phyloP scores from a whole-genome alignment of 2,888 invertebrate species.

The Trissonchulus sp. region DNA sequence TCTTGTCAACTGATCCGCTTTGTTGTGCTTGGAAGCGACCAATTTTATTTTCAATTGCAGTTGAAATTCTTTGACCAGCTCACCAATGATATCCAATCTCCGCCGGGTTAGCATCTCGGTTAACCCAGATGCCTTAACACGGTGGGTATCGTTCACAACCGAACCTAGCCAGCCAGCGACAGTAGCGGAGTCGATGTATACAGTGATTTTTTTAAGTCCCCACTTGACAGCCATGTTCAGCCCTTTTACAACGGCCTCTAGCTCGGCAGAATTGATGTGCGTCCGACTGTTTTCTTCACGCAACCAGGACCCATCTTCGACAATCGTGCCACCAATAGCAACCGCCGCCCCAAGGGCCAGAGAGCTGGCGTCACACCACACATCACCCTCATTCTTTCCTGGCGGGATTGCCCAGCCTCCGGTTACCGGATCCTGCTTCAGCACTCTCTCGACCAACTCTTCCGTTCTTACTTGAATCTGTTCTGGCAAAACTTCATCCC shows the following conservation, averaged over 20 bases:
- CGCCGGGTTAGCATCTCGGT: neutral
- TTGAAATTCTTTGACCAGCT: conserved; percentile 1
- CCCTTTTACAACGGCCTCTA: conserved; percentile 21
- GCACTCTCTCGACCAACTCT: neutral
- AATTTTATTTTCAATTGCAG: neutral
- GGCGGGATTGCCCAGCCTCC: neutral
- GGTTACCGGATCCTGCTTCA: conserved; percentile 19
- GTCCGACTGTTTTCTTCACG: neutral
- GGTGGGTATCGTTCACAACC: neutral
- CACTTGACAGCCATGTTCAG: conserved; percentile 22
- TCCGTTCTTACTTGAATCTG: neutral
- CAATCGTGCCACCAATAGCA: conserved; percentile 13
- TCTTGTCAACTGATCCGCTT: conserved; percentile 15
- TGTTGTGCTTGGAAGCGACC: conserved; percentile 6
- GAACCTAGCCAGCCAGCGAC: conserved; percentile 19
- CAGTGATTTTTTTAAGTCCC: neutral
- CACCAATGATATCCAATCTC: conserved; percentile 11
- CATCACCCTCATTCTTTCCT: neutral
- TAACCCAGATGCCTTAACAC: neutral
- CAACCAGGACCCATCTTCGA: conserved; percentile 20
- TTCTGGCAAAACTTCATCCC: conserved; percentile 18
- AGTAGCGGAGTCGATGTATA: conserved; percentile 8
- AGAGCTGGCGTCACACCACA: conserved; percentile 23
- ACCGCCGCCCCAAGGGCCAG: conserved; percentile 3
- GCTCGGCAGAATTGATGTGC: conserved; percentile 23